Evolutionary conservation across 2,113 vertebrate genomes (phyloP).

Genomic region (Urocynchramus pylzowi): DNA sequence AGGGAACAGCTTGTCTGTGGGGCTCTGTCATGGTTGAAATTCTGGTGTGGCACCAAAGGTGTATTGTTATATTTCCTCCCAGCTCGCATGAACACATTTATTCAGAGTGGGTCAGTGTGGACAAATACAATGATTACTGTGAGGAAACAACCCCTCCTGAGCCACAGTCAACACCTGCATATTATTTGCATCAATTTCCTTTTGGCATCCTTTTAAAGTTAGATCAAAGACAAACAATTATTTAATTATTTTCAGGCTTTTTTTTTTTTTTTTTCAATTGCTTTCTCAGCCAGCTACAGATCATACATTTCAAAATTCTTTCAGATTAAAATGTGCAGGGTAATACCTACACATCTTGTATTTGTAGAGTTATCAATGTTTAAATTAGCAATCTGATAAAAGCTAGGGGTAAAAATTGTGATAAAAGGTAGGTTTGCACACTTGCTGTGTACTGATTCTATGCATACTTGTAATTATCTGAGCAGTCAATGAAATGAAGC

Average conservation of each 20-base stretch:
- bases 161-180: neutral
- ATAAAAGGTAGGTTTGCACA: neutral
- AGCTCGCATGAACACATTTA: neutral
- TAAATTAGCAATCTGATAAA: neutral
- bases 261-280: neutral
- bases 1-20: neutral
- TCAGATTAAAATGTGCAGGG: neutral
- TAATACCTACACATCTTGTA: neutral
- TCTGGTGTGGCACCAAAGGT: neutral
- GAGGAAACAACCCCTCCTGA: neutral
- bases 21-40: neutral
- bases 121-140: neutral
- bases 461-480: neutral
- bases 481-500: neutral
- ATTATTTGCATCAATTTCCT: neutral
- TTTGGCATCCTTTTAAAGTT: neutral
- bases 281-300: neutral
- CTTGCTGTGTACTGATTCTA: neutral
- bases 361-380: neutral
- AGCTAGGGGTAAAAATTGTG: neutral
- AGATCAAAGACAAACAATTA: neutral
- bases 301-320: neutral
- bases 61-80: neutral
- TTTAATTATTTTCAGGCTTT: neutral
- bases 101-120: neutral